Conservation (phyloP, 2,113 vertebrate species). For the Caranx ignobilis region DNA sequence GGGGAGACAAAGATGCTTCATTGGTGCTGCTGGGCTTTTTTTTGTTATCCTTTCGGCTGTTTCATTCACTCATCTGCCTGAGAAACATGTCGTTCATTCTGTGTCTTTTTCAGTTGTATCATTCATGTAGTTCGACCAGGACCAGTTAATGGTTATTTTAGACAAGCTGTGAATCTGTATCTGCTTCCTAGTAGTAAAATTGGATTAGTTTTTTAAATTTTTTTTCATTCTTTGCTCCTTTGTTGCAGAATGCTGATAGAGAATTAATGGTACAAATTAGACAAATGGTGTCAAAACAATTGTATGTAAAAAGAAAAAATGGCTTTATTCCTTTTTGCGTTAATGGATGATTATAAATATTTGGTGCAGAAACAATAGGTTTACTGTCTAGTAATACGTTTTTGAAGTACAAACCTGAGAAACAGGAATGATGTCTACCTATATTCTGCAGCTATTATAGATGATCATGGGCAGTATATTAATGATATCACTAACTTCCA, state of each 20-base stretch:
- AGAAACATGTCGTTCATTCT: conserved; percentile 59
- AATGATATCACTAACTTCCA: conserved; percentile 38
- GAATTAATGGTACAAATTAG: conserved; percentile 8
- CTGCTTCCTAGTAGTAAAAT: conserved; percentile 34
- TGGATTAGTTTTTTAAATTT: neutral
- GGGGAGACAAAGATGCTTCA: conserved; percentile 73
- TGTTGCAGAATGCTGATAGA: conserved; percentile 29
- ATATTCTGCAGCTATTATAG: conserved; percentile 46
- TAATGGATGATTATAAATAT: conserved; percentile 26
- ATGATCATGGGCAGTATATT: conserved; percentile 50
- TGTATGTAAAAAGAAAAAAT: conserved; percentile 16
- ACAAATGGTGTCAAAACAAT: conserved; percentile 2
- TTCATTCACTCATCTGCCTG: conserved; percentile 64
- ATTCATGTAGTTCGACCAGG: conserved; percentile 54
- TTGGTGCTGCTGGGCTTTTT: conserved; percentile 56
- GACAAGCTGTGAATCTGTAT: conserved; percentile 36
- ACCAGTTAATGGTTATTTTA: conserved; percentile 53
- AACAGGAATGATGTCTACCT: conserved; percentile 25
- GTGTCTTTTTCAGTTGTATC: conserved; percentile 38
- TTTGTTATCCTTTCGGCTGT: conserved; percentile 44
- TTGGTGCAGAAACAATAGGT: conserved; percentile 15
- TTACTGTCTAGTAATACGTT: conserved; percentile 2
- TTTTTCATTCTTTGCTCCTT: conserved; percentile 22
- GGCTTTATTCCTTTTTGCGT: conserved; percentile 6
- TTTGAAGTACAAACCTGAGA: conserved; percentile 12